A percentile compares a stretch with the other conserved stretches of the same genome.
phyloP scores from a whole-genome alignment of 2,797 vertebrate species.

The Tiaroga cobitis region DNA sequence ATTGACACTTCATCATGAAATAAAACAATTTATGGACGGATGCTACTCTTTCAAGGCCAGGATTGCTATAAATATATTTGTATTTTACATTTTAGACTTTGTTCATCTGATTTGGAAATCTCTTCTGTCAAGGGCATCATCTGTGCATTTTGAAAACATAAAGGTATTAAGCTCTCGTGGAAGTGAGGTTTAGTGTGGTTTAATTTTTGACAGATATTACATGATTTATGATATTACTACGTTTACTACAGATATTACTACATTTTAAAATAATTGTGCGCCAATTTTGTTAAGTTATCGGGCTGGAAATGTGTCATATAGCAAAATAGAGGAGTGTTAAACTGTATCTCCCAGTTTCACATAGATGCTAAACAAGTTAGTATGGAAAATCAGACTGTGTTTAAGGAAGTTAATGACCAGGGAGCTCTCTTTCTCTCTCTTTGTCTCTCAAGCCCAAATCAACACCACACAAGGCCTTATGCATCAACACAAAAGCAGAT shows the following conservation, averaged over 20 bases:
- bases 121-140: not conserved
- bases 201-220: not conserved
- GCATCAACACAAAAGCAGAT: not conserved
- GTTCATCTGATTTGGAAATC: not conserved
- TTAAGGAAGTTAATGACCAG: conserved; percentile 20
- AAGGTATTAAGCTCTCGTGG: not conserved
- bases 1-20: not conserved
- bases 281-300: not conserved
- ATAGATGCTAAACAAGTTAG: conserved; percentile 17
- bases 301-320: not conserved
- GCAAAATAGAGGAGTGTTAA: not conserved
- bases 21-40: conserved; percentile 6
- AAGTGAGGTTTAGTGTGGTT: not conserved
- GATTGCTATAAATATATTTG: not conserved
- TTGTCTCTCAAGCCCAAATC: not conserved
- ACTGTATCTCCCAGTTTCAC: conserved; percentile 4
- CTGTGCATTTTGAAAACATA: not conserved
- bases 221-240: not conserved
- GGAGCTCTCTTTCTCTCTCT: not conserved
- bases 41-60: not conserved
- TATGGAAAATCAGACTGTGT: conserved; percentile 23
- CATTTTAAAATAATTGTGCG: not conserved
- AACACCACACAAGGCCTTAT: not conserved
- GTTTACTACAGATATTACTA: too few species aligned
- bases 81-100: not conserved